Conservation (phyloP, 2,113 vertebrate genomes). For the Hippolais icterina region DNA sequence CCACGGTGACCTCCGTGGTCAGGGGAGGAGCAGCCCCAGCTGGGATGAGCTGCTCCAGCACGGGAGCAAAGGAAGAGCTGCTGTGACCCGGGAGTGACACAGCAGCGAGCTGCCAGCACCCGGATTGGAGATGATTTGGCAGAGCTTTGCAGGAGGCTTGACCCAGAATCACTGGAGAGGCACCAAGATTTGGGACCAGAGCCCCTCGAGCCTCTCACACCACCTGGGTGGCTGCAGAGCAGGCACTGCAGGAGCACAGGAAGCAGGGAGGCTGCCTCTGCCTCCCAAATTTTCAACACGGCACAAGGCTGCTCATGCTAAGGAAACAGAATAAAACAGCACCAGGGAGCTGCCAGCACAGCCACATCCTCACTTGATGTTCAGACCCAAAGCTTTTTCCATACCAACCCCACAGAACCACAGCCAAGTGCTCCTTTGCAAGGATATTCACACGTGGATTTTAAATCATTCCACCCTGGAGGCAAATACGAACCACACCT, state of each 20-base stretch:
- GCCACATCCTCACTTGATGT: fast-evolving
- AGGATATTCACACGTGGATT: fast-evolving
- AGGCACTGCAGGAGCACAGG: background rate
- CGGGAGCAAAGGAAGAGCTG: fast-evolving
- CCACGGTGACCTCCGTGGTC: fast-evolving
- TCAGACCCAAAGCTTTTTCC: background rate
- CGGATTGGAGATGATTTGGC: background rate
- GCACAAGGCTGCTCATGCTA: fast-evolving
- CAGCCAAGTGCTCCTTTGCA: background rate
- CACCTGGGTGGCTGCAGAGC: background rate
- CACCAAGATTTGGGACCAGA: background rate
- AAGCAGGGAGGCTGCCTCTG: background rate
- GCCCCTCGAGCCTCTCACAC: background rate
- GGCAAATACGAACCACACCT: fast-evolving
- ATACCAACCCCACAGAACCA: background rate
- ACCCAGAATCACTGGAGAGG: background rate
- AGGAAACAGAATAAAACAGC: background rate
- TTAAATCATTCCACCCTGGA: fast-evolving
- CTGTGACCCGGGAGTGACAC: background rate
- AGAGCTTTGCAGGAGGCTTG: background rate
- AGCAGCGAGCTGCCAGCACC: background rate
- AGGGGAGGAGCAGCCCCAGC: background rate
- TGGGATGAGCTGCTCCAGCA: background rate
- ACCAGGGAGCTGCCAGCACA: background rate
- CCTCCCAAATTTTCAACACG: background rate